A percentile compares a stretch with the other conserved stretches of the same genome.
Conservation (phyloP, 2,888 invertebrate genomes). For the Tortricodes alternella region DNA sequence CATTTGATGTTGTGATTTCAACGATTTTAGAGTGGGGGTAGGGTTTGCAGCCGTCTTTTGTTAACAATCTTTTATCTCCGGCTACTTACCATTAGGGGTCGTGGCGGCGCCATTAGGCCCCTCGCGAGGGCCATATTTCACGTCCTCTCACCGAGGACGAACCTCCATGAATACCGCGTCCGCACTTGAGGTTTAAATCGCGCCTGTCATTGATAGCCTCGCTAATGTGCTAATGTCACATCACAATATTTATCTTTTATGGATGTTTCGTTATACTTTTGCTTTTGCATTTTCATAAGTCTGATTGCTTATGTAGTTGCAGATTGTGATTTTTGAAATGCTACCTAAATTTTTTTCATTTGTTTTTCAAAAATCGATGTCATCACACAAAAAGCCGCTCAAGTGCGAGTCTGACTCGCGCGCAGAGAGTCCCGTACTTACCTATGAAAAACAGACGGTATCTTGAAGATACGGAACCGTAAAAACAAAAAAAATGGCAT, state of each 20-base stretch:
- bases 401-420: no score
- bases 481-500: no score
- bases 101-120: slow-evolving; percentile 59
- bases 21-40: background rate
- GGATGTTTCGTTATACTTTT: slow-evolving; percentile 15
- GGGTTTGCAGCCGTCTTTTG: slow-evolving; percentile 11
- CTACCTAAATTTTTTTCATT: no score
- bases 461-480: no score
- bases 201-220: slow-evolving; percentile 50
- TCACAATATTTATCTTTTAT: slow-evolving; percentile 45
- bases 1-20: background rate
- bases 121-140: slow-evolving; percentile 62
- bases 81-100: slow-evolving; percentile 50
- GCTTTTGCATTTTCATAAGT: background rate
- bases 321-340: background rate
- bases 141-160: slow-evolving; percentile 46
- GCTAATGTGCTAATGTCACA: slow-evolving; percentile 44
- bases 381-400: no score
- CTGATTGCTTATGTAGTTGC: background rate
- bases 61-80: slow-evolving; percentile 40
- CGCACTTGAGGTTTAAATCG: slow-evolving; percentile 47
- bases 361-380: no score
- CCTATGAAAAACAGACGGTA: no score
- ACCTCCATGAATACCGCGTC: slow-evolving; percentile 54
- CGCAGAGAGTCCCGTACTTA: no score